Conservation (phyloP, 1,140 invertebrate genomes). For the Drosophila kurseongensis region DNA sequence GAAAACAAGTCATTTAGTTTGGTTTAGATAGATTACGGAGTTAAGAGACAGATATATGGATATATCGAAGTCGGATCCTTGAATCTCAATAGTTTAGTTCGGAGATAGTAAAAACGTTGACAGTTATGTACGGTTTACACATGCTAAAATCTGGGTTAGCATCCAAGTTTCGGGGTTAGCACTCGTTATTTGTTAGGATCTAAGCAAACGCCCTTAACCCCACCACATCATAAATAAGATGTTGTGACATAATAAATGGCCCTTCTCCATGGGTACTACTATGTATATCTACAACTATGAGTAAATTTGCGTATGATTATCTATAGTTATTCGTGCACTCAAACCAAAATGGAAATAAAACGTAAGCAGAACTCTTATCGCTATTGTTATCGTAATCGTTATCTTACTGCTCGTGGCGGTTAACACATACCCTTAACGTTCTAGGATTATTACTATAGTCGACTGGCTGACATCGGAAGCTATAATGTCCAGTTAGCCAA, state of each 20-base stretch:
- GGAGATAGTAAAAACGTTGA: slow-evolving; percentile 6
- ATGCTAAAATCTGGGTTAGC: slow-evolving; percentile 61
- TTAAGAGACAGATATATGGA: slow-evolving; percentile 5
- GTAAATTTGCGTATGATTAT: slow-evolving; percentile 12
- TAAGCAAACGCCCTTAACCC: slow-evolving; percentile 25
- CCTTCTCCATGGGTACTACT: background rate
- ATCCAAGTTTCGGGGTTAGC: slow-evolving; percentile 35
- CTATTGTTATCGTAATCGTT: slow-evolving; percentile 57
- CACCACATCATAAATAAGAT: slow-evolving; percentile 24
- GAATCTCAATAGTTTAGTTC: slow-evolving; percentile 56
- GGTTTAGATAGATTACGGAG: background rate
- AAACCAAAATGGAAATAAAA: slow-evolving; percentile 31
- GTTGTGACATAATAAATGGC: slow-evolving; percentile 10
- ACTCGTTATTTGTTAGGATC: slow-evolving; percentile 33
- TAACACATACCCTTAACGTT: slow-evolving; percentile 92
- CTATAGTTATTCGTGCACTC: slow-evolving; percentile 24
- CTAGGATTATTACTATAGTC: slow-evolving; percentile 95
- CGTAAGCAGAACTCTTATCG: slow-evolving; percentile 28
- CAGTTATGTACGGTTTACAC: slow-evolving; percentile 70
- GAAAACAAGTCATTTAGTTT: slow-evolving; percentile 5
- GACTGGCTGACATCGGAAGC: slow-evolving; percentile 97
- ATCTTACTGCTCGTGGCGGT: slow-evolving; percentile 60
- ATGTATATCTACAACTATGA: slow-evolving; percentile 5
- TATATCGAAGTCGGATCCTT: slow-evolving; percentile 15
- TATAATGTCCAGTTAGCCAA: slow-evolving; percentile 96